Conservation (phyloP, 2,888 invertebrate species). For the Cotesia congregata region DNA sequence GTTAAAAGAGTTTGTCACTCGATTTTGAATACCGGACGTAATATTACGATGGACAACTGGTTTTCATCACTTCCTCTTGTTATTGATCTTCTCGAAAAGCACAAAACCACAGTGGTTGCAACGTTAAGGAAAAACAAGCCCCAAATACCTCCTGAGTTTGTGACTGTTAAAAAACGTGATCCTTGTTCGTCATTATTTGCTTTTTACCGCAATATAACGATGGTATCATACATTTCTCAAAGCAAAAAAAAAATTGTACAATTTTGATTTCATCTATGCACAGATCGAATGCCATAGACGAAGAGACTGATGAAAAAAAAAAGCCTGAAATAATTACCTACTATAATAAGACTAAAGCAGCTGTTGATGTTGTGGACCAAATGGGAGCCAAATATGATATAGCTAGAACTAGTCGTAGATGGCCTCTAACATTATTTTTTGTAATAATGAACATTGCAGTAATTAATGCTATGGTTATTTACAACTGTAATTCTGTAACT, state of each 20-base stretch:
- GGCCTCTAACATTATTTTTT: constrained; percentile 51
- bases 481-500: background rate
- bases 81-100: constrained; percentile 46
- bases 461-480: constrained; percentile 46
- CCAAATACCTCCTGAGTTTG: constrained; percentile 45
- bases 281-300: constrained; percentile 46
- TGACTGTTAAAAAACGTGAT: constrained; percentile 22
- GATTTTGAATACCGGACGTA: constrained; percentile 52
- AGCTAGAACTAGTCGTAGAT: constrained; percentile 54
- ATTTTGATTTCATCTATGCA: background rate
- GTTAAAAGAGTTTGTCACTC: constrained; percentile 45
- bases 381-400: constrained; percentile 9
- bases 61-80: constrained; percentile 55
- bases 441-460: constrained; percentile 50
- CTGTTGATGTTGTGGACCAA: constrained; percentile 38
- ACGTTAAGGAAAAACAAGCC: constrained; percentile 49
- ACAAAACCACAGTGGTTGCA: constrained; percentile 47
- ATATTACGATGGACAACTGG: constrained; percentile 56
- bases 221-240: constrained; percentile 54
- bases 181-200: constrained; percentile 22
- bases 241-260: constrained; percentile 49
- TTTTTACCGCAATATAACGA: no score
- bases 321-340: constrained; percentile 37
- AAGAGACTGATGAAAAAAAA: constrained; percentile 24
- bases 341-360: constrained; percentile 40